A percentile compares a stretch with the other conserved stretches of the same genome.
Conservation (phyloP, 2,113 vertebrate genomes). For the Rhizomys pruinosus region DNA sequence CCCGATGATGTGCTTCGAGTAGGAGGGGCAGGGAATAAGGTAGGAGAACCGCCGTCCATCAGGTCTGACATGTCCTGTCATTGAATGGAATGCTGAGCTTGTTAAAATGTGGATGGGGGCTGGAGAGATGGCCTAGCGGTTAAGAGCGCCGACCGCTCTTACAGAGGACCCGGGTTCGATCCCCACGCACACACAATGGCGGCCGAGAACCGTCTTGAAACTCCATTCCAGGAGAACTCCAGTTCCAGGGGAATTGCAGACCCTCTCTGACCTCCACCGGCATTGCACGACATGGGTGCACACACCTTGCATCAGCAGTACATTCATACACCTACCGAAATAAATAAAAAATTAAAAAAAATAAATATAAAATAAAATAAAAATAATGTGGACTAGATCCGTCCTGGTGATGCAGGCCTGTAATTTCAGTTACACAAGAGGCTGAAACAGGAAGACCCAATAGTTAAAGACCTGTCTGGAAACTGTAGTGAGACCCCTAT, state of each 20-base stretch:
- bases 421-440: not conserved
- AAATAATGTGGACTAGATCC: not conserved
- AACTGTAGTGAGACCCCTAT: too few relatives aligned
- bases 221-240: not conserved
- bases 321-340: too few relatives aligned
- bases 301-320: accelerated
- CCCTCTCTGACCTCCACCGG: not conserved
- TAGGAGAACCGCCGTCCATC: constrained; percentile 70
- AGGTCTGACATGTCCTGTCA: not conserved
- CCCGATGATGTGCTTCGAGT: constrained; percentile 93
- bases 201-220: too few relatives aligned
- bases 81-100: not conserved
- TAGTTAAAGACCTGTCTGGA: not conserved
- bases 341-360: too few relatives aligned
- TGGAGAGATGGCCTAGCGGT: too few relatives aligned
- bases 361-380: too few relatives aligned
- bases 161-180: too few relatives aligned
- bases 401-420: not conserved
- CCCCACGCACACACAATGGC: too few relatives aligned
- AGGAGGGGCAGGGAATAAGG: constrained; percentile 98
- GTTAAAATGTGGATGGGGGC: too few relatives aligned
- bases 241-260: too few relatives aligned
- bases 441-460: not conserved
- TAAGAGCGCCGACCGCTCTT: too few relatives aligned
- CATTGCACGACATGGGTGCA: not conserved